Evolutionary conservation across 2,113 vertebrate species (phyloP).

Genomic region (Agapornis roseicollis): DNA sequence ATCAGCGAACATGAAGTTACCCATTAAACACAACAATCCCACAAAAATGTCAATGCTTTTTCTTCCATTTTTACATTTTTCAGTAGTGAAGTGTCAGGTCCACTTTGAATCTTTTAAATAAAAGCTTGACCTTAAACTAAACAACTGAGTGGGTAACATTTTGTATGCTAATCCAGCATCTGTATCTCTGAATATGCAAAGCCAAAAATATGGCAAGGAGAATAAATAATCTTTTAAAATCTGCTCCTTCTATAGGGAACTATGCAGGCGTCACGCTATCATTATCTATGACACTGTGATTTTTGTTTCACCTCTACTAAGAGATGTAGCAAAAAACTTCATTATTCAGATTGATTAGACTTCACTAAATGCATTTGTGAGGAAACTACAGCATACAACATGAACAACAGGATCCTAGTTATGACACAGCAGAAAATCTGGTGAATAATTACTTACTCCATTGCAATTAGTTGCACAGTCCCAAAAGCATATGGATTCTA

Average conservation of each 20-base stretch:
- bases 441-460: not conserved
- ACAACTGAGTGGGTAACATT: not conserved
- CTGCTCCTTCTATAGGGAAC: not conserved
- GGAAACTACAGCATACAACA: not conserved
- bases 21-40: not conserved
- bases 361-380: not conserved
- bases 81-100: not conserved
- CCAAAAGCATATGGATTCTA: not conserved
- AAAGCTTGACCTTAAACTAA: not conserved
- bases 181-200: not conserved
- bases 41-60: not conserved
- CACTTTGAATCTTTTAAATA: not conserved
- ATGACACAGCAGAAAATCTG: not conserved
- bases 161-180: not conserved
- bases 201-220: not conserved
- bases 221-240: not conserved
- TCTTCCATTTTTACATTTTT: not conserved
- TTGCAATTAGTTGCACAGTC: not conserved
- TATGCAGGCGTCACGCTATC: not conserved
- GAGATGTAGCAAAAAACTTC: not conserved
- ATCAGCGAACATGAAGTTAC: not conserved
- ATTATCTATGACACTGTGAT: not conserved
- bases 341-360: not conserved
- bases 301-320: not conserved
- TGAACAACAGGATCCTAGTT: not conserved